These are phyloP conservation scores for Steromphala cineraria DNA, from an alignment of 2,888 invertebrate species.

Conservation along the genomic window DNA sequence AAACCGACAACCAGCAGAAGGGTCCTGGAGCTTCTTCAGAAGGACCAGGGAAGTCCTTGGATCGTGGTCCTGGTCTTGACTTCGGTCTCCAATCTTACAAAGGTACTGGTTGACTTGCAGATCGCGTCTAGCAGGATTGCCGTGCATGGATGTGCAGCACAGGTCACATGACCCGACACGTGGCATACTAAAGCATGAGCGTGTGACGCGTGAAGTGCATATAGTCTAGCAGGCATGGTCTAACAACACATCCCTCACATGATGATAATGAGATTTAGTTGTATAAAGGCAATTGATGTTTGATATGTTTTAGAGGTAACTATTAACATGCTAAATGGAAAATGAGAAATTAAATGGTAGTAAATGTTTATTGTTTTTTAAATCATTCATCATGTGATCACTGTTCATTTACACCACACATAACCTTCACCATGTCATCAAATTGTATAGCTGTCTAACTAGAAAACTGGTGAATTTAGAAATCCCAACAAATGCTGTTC, in stretches of 20 bases:
- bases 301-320: no score
- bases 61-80: neutral
- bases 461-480: no score
- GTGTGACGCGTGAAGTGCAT: no score
- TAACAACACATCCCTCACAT: no score
- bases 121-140: neutral
- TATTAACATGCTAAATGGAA: no score
- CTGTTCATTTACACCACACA: neutral
- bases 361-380: neutral
- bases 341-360: neutral
- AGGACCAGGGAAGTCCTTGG: neutral
- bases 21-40: neutral
- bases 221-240: no score
- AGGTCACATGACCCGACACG: neutral
- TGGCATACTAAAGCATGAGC: neutral
- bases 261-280: no score
- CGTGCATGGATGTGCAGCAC: constrained; percentile 11
- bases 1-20: neutral
- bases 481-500: no score
- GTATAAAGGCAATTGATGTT: no score
- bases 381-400: neutral
- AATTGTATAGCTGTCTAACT: no score
- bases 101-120: constrained; percentile 12
- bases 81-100: neutral
- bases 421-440: neutral